Conservation (phyloP, 1,140 invertebrate species). For the Scylla paramamosain region DNA sequence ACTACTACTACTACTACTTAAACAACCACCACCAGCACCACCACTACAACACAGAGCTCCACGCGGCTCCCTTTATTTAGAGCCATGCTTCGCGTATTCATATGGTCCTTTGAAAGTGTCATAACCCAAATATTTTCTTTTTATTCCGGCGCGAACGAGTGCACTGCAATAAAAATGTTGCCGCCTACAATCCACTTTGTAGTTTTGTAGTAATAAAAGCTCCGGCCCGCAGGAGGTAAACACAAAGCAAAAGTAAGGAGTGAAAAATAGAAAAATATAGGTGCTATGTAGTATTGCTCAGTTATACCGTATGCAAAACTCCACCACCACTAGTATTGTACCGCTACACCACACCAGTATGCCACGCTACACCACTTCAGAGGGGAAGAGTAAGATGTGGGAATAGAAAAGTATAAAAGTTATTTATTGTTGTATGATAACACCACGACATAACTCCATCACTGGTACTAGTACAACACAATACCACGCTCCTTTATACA, state of each 20-base stretch:
- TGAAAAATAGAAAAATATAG: neutral
- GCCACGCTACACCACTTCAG: no score
- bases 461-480: neutral
- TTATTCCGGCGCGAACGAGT: neutral
- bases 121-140: neutral
- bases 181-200: neutral
- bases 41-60: neutral
- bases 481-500: neutral
- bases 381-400: no score
- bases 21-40: neutral
- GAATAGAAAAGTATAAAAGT: no score
- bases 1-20: neutral
- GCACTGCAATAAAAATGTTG: neutral
- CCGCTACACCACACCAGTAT: no score
- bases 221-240: neutral
- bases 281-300: no score
- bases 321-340: no score
- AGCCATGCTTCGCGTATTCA: neutral
- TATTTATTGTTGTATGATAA: no score
- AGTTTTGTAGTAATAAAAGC: conserved; percentile 3
- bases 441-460: neutral
- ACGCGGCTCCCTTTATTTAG: neutral
- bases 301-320: no score
- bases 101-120: neutral
- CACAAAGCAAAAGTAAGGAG: neutral